Evolutionary conservation across 2,888 invertebrate species (phyloP).

Genomic region (Drosophila suboccidentalis): DNA sequence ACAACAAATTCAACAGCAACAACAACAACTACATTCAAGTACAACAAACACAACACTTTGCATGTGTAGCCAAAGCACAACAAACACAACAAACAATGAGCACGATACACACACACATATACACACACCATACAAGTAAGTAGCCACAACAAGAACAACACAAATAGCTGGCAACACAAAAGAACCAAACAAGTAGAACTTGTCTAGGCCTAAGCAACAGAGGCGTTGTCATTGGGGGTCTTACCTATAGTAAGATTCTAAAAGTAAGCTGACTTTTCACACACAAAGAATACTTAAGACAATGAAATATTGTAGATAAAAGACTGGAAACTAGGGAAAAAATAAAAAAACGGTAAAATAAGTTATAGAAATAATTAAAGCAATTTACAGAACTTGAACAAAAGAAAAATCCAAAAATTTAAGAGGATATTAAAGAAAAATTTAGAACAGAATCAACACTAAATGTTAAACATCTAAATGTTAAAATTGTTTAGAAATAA

Average conservation of each 20-base stretch:
- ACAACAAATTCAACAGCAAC: slow-evolving; percentile 40
- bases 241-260: too few relatives aligned
- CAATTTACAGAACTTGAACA: not conserved
- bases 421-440: not conserved
- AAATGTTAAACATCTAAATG: too few relatives aligned
- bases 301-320: not conserved
- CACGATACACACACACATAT: slow-evolving; percentile 35
- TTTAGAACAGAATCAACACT: not conserved
- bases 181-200: slow-evolving; percentile 75
- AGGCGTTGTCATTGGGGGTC: slow-evolving; percentile 38
- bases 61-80: slow-evolving; percentile 62
- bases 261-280: not conserved
- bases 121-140: slow-evolving; percentile 24
- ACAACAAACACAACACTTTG: slow-evolving; percentile 77
- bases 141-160: slow-evolving; percentile 55
- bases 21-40: slow-evolving; percentile 32
- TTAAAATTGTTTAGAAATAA: too few relatives aligned
- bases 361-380: not conserved
- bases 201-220: slow-evolving; percentile 69
- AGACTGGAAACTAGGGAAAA: not conserved
- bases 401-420: not conserved
- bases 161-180: slow-evolving; percentile 50
- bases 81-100: slow-evolving; percentile 55
- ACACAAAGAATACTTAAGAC: not conserved
- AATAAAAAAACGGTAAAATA: too few relatives aligned